Base-by-base conservation (phyloP, 2,797 vertebrate species). In the Cheirogaleus major region DNA sequence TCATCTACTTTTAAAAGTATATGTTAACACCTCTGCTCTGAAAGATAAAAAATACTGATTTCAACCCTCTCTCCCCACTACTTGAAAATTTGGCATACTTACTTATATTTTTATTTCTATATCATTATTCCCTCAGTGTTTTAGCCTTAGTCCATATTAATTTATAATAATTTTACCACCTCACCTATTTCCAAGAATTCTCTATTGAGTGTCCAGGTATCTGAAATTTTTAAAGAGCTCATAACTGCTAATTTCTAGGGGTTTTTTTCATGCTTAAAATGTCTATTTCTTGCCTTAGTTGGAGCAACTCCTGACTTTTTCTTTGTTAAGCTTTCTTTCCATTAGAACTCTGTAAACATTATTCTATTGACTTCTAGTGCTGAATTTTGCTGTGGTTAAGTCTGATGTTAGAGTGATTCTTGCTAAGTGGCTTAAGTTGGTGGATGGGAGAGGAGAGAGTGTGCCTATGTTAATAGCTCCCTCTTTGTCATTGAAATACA, bases 381-480 rank as follows among this genome's bases (percentile, higher is more conserved):
- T 59, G n/a, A 2, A 14, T 59, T 75, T 81, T 52, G n/a, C n/a
- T 41, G 4, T 23, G 2, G 7, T 45, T 20, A 55, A 38, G 20
- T 52, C 45, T 61, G 14, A 35, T 1, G 9, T 13, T 35, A 25
- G 63, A 12, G 9, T 59, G n/a, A 38, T 75, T 67, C n/a, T 70
- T n/a, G 79, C 25, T 27, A 41, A 5, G 7, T 2, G 22, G 5
- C 15, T 61, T 89, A 23, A 38, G 17, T 32, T 59, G 75, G 70
- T 45, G 30, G 43, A 7, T 7, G 14, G 27, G 27, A 9, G 17
- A 20, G 5, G 4, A n/a, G 4, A n/a, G 61, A 0, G 0, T 2
- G 4, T 35, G 10, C 8, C 4, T 25, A 0, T 25, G 13, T 27
- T 25, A 9, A 30, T 9, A 1, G 30, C 23, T 92, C 12, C 11